Base-by-base conservation (phyloP, 2,888 invertebrate genomes). In the Cheilosia scutellata region DNA sequence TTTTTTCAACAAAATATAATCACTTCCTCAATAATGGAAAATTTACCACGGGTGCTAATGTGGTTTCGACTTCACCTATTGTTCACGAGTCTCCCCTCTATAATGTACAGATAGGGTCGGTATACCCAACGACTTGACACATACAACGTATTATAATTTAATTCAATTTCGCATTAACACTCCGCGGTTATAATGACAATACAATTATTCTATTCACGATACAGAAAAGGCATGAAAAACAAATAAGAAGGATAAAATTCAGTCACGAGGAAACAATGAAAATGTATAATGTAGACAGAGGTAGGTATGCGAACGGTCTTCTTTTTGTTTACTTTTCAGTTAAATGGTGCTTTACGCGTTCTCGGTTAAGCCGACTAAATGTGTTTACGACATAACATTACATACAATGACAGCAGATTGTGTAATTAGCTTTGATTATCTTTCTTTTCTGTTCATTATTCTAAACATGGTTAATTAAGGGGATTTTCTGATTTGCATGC, bases 391-490 rank as follows among this genome's bases (percentile, higher is more conserved):
- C 79, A 66, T 44, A 72, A 72, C 40, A 58, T 72, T 72, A 65
- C 79, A 65, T 58, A 72, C 72, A 72, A 72, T 53, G 79, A 72
- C 58, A 72, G 60, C 68, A 68, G 66, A 68, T 68, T 76, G 72
- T 60, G 53, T 79, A 79, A 79, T 79, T 79, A 72, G 65, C 79
- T 79, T 66, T 79, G 79, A 72, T 72, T 72, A 58, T 79, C 79
- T 66, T 72, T 42, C 60, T 79, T 72, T 65, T 51, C 65, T 53
- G 79, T 58, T 79, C 72, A 79, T 79, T 79, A 79, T 79, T 79
- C 79, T 66, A 72, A 79, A 72, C 79, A 72, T 79, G 72, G 58
- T 79, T 72, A 79, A 79, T 79, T 79, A 79, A 65, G 65, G 13
- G 72, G 72, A 72, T 79, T 72, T 79, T 72, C 79, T 79, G 65